Conservation (phyloP, 2,888 invertebrate genomes). For the Allophyes oxyacanthae region DNA sequence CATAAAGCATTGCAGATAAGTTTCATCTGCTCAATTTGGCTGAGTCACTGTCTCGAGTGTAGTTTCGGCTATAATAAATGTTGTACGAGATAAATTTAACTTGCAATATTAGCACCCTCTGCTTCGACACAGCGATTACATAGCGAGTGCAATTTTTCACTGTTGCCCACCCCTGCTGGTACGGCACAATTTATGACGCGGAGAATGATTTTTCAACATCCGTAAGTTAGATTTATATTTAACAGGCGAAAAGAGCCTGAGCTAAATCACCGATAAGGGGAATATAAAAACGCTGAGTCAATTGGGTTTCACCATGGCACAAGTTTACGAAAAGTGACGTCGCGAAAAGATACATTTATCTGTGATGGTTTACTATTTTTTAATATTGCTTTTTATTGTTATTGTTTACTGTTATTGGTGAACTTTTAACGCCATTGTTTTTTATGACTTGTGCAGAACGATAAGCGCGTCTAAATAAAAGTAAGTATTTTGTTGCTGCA, state of each 20-base stretch:
- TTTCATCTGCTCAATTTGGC: slow-evolving; percentile 31
- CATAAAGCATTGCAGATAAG: slow-evolving; percentile 5
- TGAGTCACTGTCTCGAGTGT: slow-evolving; percentile 68
- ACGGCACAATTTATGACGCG: slow-evolving; percentile 83
- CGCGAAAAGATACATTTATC: slow-evolving; percentile 47
- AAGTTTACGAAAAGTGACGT: slow-evolving; percentile 49
- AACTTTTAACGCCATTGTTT: slow-evolving; percentile 23
- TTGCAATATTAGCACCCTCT: slow-evolving; percentile 85
- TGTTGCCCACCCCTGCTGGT: slow-evolving; percentile 78
- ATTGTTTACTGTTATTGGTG: slow-evolving; percentile 40
- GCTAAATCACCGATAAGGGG: slow-evolving; percentile 71
- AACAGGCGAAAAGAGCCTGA: slow-evolving; percentile 75
- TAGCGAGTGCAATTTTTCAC: slow-evolving; percentile 84
- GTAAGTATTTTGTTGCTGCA: neutral
- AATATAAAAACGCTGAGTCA: slow-evolving; percentile 72
- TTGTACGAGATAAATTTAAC: slow-evolving; percentile 82
- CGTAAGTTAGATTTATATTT: slow-evolving; percentile 84
- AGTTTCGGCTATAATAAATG: slow-evolving; percentile 79
- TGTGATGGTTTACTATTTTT: slow-evolving; percentile 51
- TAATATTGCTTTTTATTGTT: slow-evolving; percentile 49
- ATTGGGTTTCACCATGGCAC: slow-evolving; percentile 54
- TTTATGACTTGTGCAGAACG: too few relatives aligned
- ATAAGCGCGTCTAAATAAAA: too few relatives aligned
- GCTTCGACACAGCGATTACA: slow-evolving; percentile 82
- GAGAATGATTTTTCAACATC: slow-evolving; percentile 86